Percentiles rank a stretch among this genome's conserved stretches.
These are phyloP conservation scores for Patiria miniata DNA, from an alignment of 35 echinoderm and acorn worm genomes.

Conservation along the genomic window DNA sequence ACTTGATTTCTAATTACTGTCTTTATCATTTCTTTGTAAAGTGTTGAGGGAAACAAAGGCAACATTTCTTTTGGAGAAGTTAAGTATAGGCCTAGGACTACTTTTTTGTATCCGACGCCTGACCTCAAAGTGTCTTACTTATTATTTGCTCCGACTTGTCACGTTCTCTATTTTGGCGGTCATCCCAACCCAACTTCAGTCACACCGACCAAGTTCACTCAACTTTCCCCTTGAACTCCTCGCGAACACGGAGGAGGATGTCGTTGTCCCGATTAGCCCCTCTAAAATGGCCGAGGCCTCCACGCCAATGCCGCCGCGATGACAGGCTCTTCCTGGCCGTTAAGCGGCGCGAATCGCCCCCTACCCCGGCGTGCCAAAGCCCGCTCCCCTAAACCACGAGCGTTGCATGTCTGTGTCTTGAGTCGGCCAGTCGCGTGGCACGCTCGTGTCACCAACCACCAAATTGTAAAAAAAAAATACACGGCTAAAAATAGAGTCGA, in stretches of 20 bases:
- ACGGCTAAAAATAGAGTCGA: neutral
- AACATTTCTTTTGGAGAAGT: no score
- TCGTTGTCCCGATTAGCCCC: neutral
- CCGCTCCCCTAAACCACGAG: neutral
- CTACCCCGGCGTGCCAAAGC: neutral
- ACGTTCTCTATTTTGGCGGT: neutral
- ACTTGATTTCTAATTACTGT: no score
- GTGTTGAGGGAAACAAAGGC: no score
- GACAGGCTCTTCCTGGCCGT: conserved; percentile 19
- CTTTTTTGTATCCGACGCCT: no score
- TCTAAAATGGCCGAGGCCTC: neutral
- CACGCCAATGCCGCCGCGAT: neutral
- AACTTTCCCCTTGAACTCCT: conserved; percentile 6
- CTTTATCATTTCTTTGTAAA: no score
- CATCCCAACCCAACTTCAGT: neutral
- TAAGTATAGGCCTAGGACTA: no score
- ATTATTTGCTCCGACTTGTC: neutral
- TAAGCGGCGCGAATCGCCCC: neutral
- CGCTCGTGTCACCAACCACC: neutral
- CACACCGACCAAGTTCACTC: neutral
- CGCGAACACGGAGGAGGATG: neutral
- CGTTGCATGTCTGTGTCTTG: neutral
- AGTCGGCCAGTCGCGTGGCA: neutral
- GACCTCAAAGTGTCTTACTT: no score
- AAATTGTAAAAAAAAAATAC: neutral